Conservation (phyloP, 1,140 invertebrate species). For the Adelges cooleyi region DNA sequence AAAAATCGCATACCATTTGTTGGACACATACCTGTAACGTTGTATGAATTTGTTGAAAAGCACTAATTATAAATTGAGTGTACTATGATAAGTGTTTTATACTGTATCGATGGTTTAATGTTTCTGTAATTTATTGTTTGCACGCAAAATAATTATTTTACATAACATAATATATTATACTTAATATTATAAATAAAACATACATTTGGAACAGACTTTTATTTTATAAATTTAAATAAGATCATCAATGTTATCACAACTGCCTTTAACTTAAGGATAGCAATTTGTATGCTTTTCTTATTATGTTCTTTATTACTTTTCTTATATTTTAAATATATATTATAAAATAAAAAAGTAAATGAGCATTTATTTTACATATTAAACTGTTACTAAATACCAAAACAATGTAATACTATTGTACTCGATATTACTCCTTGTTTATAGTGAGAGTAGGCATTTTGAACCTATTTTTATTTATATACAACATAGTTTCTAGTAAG, state of each 20-base stretch:
- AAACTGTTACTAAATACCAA: neutral
- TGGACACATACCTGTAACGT: conserved; percentile 11
- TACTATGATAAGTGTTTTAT: neutral
- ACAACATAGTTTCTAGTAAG: conserved; percentile 3
- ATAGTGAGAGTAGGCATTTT: conserved; percentile 1
- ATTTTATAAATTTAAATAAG: no score
- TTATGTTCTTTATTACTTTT: no score
- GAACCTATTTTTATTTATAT: conserved; percentile 14
- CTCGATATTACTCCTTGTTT: conserved; percentile 3
- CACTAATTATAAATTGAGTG: conserved; percentile 10
- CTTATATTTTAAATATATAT: no score
- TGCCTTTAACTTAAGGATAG: no score
- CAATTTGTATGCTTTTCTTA: no score
- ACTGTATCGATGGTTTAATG: conserved; percentile 15
- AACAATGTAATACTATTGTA: neutral
- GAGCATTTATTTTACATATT: no score
- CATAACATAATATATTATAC: neutral
- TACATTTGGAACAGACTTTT: conserved; percentile 2
- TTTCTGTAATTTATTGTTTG: conserved; percentile 26
- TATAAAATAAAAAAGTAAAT: no score
- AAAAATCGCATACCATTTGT: conserved; percentile 39
- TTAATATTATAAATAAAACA: neutral
- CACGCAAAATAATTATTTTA: conserved; percentile 17
- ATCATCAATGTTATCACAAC: no score
- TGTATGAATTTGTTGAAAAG: conserved; percentile 22